A percentile compares a stretch with the other conserved stretches of the same genome.
phyloP scores from a whole-genome alignment of 1,140 invertebrate genomes.

The Neodiprion pinetum region DNA sequence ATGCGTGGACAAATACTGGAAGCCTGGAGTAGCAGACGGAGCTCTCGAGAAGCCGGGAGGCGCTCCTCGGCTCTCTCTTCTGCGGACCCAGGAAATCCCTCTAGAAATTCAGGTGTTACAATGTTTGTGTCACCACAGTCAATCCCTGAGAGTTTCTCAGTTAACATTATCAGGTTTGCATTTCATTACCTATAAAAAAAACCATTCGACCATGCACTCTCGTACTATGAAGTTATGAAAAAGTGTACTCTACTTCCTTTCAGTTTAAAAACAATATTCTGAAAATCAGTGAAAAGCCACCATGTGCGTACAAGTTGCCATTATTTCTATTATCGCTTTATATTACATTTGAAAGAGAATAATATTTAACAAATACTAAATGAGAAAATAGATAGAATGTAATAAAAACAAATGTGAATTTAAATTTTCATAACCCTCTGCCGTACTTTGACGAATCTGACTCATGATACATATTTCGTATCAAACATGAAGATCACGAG shows the following conservation, averaged over 20 bases:
- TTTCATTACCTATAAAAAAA: not conserved
- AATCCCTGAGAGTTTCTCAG: slow-evolving; percentile 42
- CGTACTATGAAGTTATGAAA: too few relatives aligned
- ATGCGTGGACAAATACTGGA: slow-evolving; percentile 54
- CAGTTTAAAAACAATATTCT: not conserved
- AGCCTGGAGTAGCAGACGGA: slow-evolving; percentile 54
- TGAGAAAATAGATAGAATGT: too few relatives aligned
- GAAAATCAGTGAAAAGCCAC: not conserved
- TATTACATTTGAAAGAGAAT: too few relatives aligned
- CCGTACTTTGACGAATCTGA: too few relatives aligned
- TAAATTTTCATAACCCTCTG: too few relatives aligned
- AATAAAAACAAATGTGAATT: too few relatives aligned
- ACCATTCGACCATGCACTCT: too few relatives aligned
- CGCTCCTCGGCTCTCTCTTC: slow-evolving; percentile 44
- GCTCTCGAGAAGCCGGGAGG: slow-evolving; percentile 44
- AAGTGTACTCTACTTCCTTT: not conserved
- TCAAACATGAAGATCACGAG: too few relatives aligned
- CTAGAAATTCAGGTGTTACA: not conserved
- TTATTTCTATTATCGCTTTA: too few relatives aligned
- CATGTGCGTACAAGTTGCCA: too few relatives aligned
- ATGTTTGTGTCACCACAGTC: slow-evolving; percentile 27
- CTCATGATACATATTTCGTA: too few relatives aligned
- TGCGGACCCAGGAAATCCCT: slow-evolving; percentile 34
- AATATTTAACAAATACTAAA: too few relatives aligned
- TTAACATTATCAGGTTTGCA: slow-evolving; percentile 53